These are phyloP conservation scores for Colostygia pectinataria DNA, from an alignment of 2,888 invertebrate species.

Conservation along the genomic window DNA sequence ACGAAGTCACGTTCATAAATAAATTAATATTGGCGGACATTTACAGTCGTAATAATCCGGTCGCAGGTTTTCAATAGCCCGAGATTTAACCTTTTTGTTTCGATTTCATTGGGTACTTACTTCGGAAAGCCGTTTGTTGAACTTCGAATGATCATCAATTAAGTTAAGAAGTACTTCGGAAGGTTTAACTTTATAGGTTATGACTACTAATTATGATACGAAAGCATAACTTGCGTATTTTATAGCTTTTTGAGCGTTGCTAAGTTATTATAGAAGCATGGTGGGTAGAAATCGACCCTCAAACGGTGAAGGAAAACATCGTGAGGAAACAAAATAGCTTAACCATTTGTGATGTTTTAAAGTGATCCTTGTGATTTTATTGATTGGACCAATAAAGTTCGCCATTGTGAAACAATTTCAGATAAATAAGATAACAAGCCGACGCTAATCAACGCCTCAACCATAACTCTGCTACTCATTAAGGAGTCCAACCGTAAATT, in stretches of 20 bases:
- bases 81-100: slow-evolving; percentile 50
- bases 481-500: slow-evolving; percentile 24
- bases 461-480: slow-evolving; percentile 24
- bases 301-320: no score
- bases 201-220: slow-evolving; percentile 21
- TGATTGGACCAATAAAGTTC: no score
- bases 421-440: background rate
- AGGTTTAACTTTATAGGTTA: slow-evolving; percentile 16
- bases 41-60: no score
- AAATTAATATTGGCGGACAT: no score
- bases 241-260: slow-evolving; percentile 1
- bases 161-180: slow-evolving; percentile 11
- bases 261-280: no score
- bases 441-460: slow-evolving; percentile 17
- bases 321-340: no score
- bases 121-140: slow-evolving; percentile 41
- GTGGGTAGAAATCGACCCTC: no score
- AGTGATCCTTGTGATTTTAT: no score
- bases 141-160: slow-evolving; percentile 25
- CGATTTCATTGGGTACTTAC: slow-evolving; percentile 33
- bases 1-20: no score
- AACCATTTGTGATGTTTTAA: no score
- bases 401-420: no score
- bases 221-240: slow-evolving; percentile 6
- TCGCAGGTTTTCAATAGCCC: background rate